Evolutionary conservation across 1,140 invertebrate genomes (phyloP).

Genomic region (Oreohelix idahoensis): DNA sequence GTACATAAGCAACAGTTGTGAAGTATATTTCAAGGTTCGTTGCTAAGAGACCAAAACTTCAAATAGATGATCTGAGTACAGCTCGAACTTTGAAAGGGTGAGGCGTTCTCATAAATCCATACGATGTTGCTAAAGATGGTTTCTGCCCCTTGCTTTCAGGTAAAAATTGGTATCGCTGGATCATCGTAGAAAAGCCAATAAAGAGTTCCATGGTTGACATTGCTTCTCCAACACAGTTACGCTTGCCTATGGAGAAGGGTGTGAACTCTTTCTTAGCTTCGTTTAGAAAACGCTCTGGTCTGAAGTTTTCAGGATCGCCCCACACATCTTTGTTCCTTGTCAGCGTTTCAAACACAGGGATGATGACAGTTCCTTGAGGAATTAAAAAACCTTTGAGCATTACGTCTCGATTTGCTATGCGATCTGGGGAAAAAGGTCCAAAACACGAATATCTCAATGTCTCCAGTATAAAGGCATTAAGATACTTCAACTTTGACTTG

Average conservation of each 20-base stretch:
- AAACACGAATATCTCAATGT: constrained; percentile 22
- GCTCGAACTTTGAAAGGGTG: constrained; percentile 12
- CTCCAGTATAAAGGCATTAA: not conserved
- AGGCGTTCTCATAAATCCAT: not conserved
- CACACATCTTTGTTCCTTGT: constrained; percentile 73
- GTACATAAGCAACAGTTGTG: no score
- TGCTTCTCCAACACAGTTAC: constrained; percentile 12
- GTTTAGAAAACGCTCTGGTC: constrained; percentile 78
- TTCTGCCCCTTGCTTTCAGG: not conserved
- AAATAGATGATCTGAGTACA: not conserved
- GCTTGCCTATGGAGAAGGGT: constrained; percentile 36
- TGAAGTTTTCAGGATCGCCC: constrained; percentile 81
- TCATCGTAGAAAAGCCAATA: not conserved
- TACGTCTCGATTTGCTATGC: constrained; percentile 55
- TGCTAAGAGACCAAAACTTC: no score
- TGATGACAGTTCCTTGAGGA: constrained; percentile 61
- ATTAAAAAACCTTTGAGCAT: constrained; percentile 63
- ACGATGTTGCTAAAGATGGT: not conserved
- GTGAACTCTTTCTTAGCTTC: constrained; percentile 34
- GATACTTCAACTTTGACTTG: not conserved
- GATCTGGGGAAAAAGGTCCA: constrained; percentile 65
- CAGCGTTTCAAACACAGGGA: constrained; percentile 62
- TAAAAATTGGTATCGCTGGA: not conserved
- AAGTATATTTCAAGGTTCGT: no score
- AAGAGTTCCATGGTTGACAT: constrained; percentile 1